phyloP scores from a whole-genome alignment of 2,113 vertebrate species.

The Octodon degus region DNA sequence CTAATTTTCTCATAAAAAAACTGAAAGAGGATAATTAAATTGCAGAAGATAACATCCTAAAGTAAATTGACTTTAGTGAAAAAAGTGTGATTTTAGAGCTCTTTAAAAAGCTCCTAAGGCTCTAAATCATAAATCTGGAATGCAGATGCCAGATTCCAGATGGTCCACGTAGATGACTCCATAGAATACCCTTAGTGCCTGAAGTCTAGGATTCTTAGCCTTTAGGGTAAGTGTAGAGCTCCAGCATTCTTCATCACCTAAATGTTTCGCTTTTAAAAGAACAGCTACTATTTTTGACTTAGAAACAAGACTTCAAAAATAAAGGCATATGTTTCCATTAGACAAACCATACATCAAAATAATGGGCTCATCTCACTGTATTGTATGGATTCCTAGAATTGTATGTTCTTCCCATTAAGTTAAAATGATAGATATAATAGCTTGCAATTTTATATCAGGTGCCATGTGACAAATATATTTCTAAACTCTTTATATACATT shows the following conservation, averaged over 20 bases:
- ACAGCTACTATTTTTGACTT: constrained; percentile 14
- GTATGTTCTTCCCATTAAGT: background rate
- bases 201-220: background rate
- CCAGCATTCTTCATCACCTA: background rate
- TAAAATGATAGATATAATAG: constrained; percentile 9
- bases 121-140: constrained; percentile 50
- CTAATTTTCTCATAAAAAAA: constrained; percentile 11
- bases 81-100: constrained; percentile 10
- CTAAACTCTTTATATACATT: background rate
- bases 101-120: background rate
- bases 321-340: constrained; percentile 26
- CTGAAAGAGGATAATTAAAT: constrained; percentile 23
- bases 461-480: background rate
- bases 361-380: constrained; percentile 18
- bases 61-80: constrained; percentile 45
- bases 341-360: constrained; percentile 27
- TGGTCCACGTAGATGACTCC: background rate
- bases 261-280: constrained; percentile 21
- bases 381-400: background rate
- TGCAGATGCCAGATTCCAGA: constrained; percentile 55
- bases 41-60: constrained; percentile 11
- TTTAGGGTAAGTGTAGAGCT: background rate
- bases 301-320: constrained; percentile 51
- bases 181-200: background rate
- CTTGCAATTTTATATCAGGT: background rate